phyloP scores from a whole-genome alignment of 2,797 vertebrate genomes.

The Erethizon dorsatum region DNA sequence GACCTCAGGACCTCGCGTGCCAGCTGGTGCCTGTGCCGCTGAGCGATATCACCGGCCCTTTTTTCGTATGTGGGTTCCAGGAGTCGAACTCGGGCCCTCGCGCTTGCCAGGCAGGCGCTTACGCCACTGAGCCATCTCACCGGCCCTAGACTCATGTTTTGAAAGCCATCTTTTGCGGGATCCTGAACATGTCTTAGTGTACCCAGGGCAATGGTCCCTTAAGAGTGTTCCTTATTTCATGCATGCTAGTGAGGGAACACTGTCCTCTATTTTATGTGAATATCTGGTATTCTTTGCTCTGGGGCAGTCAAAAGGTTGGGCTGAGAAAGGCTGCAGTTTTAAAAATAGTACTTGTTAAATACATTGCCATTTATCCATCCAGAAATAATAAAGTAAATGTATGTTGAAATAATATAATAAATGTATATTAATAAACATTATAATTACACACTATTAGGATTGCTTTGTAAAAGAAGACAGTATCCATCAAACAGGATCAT shows the following conservation, averaged over 20 bases:
- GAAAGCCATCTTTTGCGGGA: constrained; percentile 4
- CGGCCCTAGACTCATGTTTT: neutral
- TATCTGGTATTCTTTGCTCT: neutral
- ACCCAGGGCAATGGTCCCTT: neutral
- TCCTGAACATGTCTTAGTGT: neutral
- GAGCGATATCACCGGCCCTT: too few relatives aligned
- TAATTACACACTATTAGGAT: constrained; percentile 42
- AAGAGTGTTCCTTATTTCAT: neutral
- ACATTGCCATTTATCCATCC: constrained; percentile 25
- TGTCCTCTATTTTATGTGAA: neutral
- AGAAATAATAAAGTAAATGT: constrained; percentile 31
- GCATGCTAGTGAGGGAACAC: neutral
- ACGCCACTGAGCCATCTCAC: too few relatives aligned
- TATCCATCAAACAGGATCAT: constrained; percentile 24
- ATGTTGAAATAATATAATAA: neutral
- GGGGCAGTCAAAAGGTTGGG: neutral
- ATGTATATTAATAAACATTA: neutral
- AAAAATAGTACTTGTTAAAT: constrained; percentile 41
- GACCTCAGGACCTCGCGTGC: too few relatives aligned
- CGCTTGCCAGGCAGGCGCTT: too few relatives aligned
- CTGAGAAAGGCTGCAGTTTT: neutral
- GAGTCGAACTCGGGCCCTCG: too few relatives aligned
- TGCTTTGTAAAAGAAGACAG: constrained; percentile 52
- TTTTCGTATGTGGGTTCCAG: too few relatives aligned
- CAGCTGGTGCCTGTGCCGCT: too few relatives aligned